Conservation (phyloP, 2,888 invertebrate genomes). For the Caenorhabditis wallacei region DNA sequence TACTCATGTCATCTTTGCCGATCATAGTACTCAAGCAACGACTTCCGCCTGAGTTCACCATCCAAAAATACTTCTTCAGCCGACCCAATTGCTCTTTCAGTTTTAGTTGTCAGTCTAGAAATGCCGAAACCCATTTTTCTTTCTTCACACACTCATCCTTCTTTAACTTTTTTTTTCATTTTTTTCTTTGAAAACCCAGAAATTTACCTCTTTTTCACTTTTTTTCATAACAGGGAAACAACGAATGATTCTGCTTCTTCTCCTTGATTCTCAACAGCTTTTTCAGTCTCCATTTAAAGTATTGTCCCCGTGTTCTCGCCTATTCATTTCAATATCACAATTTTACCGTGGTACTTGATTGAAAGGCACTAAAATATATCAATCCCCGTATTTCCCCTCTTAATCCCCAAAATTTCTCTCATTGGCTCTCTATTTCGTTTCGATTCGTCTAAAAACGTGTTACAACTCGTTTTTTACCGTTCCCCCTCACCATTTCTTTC, state of each 20-base stretch:
- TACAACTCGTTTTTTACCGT: conserved; percentile 31
- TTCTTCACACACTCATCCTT: conserved; percentile 10
- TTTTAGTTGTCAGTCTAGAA: conserved; percentile 57
- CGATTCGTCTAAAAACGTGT: conserved; percentile 43
- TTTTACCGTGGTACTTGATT: neutral
- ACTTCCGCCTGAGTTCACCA: conserved; percentile 49
- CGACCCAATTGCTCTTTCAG: conserved; percentile 49
- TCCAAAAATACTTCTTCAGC: neutral
- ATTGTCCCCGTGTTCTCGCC: conserved; percentile 47
- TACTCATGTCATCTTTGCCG: conserved; percentile 91
- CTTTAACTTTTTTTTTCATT: conserved; percentile 14
- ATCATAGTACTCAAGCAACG: conserved; percentile 68
- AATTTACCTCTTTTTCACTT: conserved; percentile 38
- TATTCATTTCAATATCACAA: neutral
- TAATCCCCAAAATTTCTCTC: neutral
- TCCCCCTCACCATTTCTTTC: conserved; percentile 5
- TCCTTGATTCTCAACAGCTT: conserved; percentile 46
- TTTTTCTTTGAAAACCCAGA: neutral
- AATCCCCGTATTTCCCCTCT: conserved; percentile 2
- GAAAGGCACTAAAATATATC: conserved; percentile 7
- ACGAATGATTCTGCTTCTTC: conserved; percentile 55
- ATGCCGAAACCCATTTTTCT: conserved; percentile 8
- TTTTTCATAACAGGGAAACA: conserved; percentile 50
- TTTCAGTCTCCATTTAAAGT: conserved; percentile 23
- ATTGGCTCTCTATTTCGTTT: conserved; percentile 22